Percentiles rank a stretch among this genome's conserved stretches.
Evolutionary conservation across 64 coral and sea anemone species (phyloP).

Genomic region (Dendronephthya gigantea): DNA sequence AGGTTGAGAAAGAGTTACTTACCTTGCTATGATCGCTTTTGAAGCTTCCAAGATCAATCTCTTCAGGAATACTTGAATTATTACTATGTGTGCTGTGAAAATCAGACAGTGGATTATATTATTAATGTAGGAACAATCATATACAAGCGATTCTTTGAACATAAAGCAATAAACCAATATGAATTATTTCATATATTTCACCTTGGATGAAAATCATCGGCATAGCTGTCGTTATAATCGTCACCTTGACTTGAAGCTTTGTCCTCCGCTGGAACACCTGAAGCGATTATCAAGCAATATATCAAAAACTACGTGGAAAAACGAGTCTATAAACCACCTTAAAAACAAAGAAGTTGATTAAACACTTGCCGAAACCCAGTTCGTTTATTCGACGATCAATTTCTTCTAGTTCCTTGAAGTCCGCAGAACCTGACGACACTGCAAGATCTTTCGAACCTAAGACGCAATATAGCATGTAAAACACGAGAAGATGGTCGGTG

Average conservation of each 20-base stretch:
- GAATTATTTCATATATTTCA: background rate
- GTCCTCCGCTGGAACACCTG: background rate
- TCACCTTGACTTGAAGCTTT: background rate
- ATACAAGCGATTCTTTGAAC: no score
- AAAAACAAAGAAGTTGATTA: background rate
- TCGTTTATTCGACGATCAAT: slow-evolving; percentile 7
- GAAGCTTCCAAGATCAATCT: background rate
- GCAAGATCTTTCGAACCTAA: background rate
- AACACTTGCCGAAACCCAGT: background rate
- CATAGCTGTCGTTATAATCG: background rate
- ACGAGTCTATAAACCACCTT: background rate
- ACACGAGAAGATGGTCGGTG: background rate
- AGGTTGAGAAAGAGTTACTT: background rate
- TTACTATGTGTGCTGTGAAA: background rate
- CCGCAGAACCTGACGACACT: background rate
- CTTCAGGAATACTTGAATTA: background rate
- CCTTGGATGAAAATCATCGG: slow-evolving; percentile 8
- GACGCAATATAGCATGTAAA: background rate
- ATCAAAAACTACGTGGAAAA: no score
- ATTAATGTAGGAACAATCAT: no score
- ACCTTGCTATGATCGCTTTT: background rate
- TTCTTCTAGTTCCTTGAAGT: background rate
- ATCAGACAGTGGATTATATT: background rate
- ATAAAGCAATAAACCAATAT: background rate
- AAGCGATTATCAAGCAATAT: no score